Conservation (phyloP, 2,113 vertebrate species). For the Orthonyx spaldingii region DNA sequence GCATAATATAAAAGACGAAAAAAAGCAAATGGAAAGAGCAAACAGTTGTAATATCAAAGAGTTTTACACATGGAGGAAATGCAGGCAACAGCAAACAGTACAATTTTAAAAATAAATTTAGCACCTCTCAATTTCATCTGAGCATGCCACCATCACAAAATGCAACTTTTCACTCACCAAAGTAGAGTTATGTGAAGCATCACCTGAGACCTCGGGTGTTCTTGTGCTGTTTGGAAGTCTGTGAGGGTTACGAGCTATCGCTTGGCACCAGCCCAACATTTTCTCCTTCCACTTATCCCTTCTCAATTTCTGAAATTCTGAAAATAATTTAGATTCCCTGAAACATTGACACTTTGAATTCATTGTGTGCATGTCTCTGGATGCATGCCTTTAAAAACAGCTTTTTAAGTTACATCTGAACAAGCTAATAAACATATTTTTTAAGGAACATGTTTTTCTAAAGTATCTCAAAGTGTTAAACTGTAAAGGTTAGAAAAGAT, state of each 20-base stretch:
- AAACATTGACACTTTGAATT: constrained; percentile 66
- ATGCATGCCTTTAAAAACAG: constrained; percentile 50
- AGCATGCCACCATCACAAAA: constrained; percentile 43
- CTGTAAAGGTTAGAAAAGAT: background rate
- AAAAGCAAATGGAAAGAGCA: background rate
- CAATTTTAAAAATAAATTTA: background rate
- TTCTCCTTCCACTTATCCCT: constrained; percentile 80
- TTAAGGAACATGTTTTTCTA: background rate
- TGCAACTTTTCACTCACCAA: constrained; percentile 73
- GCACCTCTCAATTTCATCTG: background rate
- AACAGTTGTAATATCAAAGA: background rate
- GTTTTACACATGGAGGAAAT: background rate
- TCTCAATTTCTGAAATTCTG: constrained; percentile 82
- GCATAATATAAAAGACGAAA: background rate
- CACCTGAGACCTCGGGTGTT: constrained; percentile 75
- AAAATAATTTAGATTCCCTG: constrained; percentile 83
- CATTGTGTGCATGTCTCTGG: constrained; percentile 40
- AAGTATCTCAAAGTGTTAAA: background rate
- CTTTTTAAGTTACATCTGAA: background rate
- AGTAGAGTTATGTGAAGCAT: constrained; percentile 66
- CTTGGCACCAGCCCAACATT: constrained; percentile 84
- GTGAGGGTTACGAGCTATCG: constrained; percentile 79
- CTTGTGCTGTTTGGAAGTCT: constrained; percentile 76
- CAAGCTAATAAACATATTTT: background rate
- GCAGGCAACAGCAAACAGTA: background rate